Percentiles rank a stretch among this genome's conserved stretches.
Evolutionary conservation across 2,113 vertebrate species (phyloP).

Genomic region (Cebidichthys violaceus): DNA sequence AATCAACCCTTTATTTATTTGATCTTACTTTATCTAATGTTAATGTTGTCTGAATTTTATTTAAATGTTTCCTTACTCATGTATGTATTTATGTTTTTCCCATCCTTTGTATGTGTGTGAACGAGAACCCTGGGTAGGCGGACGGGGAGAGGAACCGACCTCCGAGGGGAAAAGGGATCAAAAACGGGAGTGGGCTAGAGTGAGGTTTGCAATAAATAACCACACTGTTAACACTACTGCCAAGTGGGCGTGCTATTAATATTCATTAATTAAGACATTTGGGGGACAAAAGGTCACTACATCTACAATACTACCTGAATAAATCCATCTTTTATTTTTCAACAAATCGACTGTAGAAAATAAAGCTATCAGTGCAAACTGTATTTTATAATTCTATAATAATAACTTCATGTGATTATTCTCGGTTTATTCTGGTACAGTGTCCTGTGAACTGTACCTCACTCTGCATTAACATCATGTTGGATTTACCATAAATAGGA

Average conservation of each 20-base stretch:
- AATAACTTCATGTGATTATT: background rate
- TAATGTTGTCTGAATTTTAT: no score
- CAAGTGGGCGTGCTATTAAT: background rate
- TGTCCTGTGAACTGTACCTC: background rate
- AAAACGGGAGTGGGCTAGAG: no score
- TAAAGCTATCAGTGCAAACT: background rate
- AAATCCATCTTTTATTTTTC: background rate
- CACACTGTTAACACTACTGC: background rate
- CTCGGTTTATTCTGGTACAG: background rate
- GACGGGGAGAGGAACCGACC: no score
- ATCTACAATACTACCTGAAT: background rate
- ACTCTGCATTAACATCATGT: conserved; percentile 14
- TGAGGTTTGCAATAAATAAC: background rate
- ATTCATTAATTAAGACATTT: background rate
- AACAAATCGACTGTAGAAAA: background rate
- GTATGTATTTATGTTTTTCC: no score
- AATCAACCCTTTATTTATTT: no score
- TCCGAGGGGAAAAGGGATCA: no score
- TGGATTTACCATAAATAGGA: conserved; percentile 28
- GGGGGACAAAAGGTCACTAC: background rate
- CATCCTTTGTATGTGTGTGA: no score
- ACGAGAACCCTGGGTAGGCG: no score
- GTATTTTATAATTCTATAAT: background rate
- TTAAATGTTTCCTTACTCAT: no score
- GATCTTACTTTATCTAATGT: no score